These are phyloP conservation scores for Spilosoma lubricipeda DNA, from an alignment of 2,888 invertebrate species.

Conservation along the genomic window DNA sequence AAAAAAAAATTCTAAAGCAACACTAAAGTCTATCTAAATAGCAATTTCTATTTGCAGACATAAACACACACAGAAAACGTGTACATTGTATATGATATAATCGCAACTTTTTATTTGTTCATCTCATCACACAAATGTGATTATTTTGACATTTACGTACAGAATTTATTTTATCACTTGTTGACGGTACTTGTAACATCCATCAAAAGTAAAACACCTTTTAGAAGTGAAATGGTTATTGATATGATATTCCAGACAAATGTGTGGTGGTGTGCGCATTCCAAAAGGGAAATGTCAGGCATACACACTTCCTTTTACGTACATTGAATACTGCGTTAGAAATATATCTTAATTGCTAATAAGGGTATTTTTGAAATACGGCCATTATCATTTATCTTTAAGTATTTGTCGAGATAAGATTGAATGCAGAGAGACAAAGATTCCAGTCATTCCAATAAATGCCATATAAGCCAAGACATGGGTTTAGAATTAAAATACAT, in stretches of 20 bases:
- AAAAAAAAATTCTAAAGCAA: neutral
- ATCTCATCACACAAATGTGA: neutral
- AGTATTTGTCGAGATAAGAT: no score
- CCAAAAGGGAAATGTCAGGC: slow-evolving; percentile 32
- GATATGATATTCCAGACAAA: slow-evolving; percentile 19
- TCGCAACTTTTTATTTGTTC: neutral
- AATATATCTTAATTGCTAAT: no score
- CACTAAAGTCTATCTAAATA: neutral
- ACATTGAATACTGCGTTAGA: neutral
- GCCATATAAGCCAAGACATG: no score
- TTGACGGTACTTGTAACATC: slow-evolving; percentile 6
- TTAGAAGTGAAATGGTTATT: slow-evolving; percentile 29
- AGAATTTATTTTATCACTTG: neutral
- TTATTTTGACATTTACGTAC: neutral
- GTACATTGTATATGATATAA: neutral
- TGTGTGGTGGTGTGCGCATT: slow-evolving; percentile 28
- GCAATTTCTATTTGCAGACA: neutral
- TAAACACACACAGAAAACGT: neutral
- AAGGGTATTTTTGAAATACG: no score
- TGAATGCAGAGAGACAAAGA: no score
- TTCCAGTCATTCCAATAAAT: no score
- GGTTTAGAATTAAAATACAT: no score
- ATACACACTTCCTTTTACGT: slow-evolving; percentile 34
- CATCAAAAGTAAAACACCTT: slow-evolving; percentile 25
- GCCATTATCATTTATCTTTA: no score